Percentiles rank a stretch among this genome's conserved stretches.
Evolutionary conservation across 2,888 invertebrate species (phyloP).

Genomic region (Andrena dorsata): DNA sequence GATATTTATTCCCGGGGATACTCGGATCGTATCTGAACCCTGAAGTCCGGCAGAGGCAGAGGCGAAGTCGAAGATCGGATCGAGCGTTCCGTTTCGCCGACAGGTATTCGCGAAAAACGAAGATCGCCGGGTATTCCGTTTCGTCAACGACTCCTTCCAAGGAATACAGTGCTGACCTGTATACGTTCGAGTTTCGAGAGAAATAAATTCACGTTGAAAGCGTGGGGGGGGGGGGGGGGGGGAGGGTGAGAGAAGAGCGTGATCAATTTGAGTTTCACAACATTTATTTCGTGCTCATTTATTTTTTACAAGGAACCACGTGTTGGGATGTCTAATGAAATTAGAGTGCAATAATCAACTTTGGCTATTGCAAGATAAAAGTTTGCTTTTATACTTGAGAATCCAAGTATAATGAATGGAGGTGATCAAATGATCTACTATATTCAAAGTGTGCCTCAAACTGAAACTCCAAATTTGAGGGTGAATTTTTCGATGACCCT

Average conservation of each 20-base stretch:
- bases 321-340: too few relatives aligned
- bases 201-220: background rate
- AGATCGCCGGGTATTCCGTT: constrained; percentile 2
- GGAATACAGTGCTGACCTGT: background rate
- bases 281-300: too few relatives aligned
- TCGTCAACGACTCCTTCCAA: background rate
- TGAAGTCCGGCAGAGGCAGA: constrained; percentile 35
- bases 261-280: background rate
- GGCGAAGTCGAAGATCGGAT: constrained; percentile 45
- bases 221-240: too few relatives aligned
- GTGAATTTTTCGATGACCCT: constrained; percentile 25
- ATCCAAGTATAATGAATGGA: too few relatives aligned
- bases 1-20: constrained; percentile 61
- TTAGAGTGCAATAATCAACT: too few relatives aligned
- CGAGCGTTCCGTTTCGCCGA: constrained; percentile 47
- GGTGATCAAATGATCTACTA: too few relatives aligned
- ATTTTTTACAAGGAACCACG: too few relatives aligned
- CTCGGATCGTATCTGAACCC: constrained; percentile 47
- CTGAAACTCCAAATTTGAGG: background rate
- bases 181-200: background rate
- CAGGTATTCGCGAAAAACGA: constrained; percentile 54
- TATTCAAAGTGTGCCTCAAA: too few relatives aligned
- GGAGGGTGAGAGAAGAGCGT: too few relatives aligned
- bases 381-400: too few relatives aligned
- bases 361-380: too few relatives aligned